Base-by-base conservation (phyloP, 2,888 invertebrate genomes). In the Dryobota labecula region DNA sequence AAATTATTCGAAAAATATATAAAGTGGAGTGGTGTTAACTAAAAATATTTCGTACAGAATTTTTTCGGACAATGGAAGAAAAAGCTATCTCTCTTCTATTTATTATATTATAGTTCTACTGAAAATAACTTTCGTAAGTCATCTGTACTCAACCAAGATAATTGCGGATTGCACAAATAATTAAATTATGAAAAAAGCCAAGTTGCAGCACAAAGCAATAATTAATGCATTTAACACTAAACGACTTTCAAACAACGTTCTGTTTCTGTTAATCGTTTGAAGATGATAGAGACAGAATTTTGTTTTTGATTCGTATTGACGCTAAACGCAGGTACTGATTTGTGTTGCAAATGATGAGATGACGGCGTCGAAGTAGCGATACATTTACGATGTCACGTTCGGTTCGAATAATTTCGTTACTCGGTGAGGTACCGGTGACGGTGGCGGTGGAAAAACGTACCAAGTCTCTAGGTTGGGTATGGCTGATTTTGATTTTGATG, bases 401-500 rank as follows among this genome's bases (percentile, higher is more conserved):
- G 11, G 20, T 58, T 58, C 38, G 11, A 27, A 41, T 41, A 20
- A 41, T 58, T 24, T 58, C 27, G 7, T 41, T 27, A 27, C 15
- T 15, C 15, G 51, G 15, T 49, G n/a, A 49, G 24, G n/a, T 47
- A n/a, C 18, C 15, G 33, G 8, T 57, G 57, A 38, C 20, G 20
- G 15, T 13, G 11, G 18, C 11, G 41, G 27, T 43, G 27, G 27
- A 27, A 2, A 20, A 6, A 13, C 13, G 41, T 20, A 13, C 60
- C 5, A 54, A 15, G 5, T 47, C 13, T 47, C 68, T 20, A 72
- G 30, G 20, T 51, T 72, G 27, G 13, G 33, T 61, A 45, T 70
- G 20, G 8, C 27, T 13, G n/a, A 33, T 54, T 73, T 63, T 13
- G n/a, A 33, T 54, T 73, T 63, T 33, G 56, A 18, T 51, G 61